Evolutionary conservation across 2,797 vertebrate species (phyloP).

Genomic region (Macroramphosus scolopax): DNA sequence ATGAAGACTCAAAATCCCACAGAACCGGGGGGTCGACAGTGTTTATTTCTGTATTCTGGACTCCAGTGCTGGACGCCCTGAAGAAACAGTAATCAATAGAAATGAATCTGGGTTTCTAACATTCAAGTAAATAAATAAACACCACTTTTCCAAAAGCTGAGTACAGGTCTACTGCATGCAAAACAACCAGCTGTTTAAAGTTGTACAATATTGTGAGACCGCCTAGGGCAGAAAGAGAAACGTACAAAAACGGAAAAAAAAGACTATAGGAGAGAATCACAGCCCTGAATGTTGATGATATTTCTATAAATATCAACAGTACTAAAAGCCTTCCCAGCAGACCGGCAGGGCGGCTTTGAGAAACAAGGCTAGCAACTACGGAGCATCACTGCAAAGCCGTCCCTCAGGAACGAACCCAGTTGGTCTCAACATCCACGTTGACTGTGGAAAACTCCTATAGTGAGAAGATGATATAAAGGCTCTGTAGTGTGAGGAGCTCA

Average conservation of each 20-base stretch:
- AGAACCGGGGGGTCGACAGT: too few relatives aligned
- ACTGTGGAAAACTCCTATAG: conserved; percentile 12
- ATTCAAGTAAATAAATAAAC: not conserved
- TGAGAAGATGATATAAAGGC: conserved; percentile 12
- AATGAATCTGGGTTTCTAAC: too few relatives aligned
- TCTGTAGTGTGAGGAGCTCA: too few relatives aligned
- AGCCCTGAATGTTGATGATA: conserved; percentile 9
- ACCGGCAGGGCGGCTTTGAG: conserved; percentile 34
- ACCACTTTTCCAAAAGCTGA: not conserved
- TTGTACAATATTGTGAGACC: not conserved
- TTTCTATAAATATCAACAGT: conserved; percentile 15
- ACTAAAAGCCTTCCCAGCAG: conserved; percentile 17
- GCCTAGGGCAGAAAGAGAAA: conserved; percentile 4
- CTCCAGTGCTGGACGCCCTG: too few relatives aligned
- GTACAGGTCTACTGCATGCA: not conserved
- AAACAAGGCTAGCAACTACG: conserved; percentile 41
- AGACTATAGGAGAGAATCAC: conserved; percentile 6
- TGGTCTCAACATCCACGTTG: conserved; percentile 15
- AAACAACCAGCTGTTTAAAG: not conserved
- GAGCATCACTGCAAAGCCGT: conserved; percentile 28
- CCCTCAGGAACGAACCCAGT: conserved; percentile 22
- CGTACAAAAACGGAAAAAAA: not conserved
- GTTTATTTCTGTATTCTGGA: too few relatives aligned
- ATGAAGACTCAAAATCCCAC: too few relatives aligned
- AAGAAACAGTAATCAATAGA: too few relatives aligned